Percentiles rank a stretch among this genome's conserved stretches.
phyloP scores from a whole-genome alignment of 2,888 invertebrate genomes.

The Drosophila emarginata region DNA sequence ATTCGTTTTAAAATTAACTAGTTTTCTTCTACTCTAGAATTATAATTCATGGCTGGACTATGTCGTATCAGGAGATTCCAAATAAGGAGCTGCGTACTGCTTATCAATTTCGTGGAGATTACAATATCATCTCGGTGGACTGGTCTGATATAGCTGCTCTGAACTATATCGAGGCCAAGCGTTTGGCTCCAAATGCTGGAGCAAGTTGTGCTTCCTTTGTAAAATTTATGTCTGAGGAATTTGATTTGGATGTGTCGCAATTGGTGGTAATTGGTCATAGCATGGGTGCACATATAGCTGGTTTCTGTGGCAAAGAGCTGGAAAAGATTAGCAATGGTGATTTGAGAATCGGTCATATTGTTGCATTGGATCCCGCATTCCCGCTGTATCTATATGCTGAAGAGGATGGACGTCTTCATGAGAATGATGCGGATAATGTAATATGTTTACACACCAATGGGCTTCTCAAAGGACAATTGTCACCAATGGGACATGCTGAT shows the following conservation, averaged over 20 bases:
- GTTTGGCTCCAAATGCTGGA: slow-evolving; percentile 63
- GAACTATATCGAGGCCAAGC: slow-evolving; percentile 84
- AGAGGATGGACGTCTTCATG: slow-evolving; percentile 42
- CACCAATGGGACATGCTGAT: slow-evolving; percentile 79
- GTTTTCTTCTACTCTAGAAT: slow-evolving; percentile 44
- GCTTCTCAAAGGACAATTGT: slow-evolving; percentile 54
- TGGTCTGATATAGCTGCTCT: slow-evolving; percentile 84
- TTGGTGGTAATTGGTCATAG: slow-evolving; percentile 84
- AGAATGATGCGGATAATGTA: slow-evolving; percentile 68
- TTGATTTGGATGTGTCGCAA: slow-evolving; percentile 83
- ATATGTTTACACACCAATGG: slow-evolving; percentile 71
- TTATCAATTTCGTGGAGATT: slow-evolving; percentile 83
- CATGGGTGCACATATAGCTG: slow-evolving; percentile 85
- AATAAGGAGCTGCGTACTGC: slow-evolving; percentile 75
- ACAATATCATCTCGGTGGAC: slow-evolving; percentile 85
- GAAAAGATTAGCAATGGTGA: slow-evolving; percentile 79
- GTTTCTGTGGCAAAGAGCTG: slow-evolving; percentile 84
- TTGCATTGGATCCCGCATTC: slow-evolving; percentile 80
- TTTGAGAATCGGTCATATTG: slow-evolving; percentile 83
- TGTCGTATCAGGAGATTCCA: slow-evolving; percentile 81
- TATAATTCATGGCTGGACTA: slow-evolving; percentile 84
- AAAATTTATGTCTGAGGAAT: slow-evolving; percentile 82
- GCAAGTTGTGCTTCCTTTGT: slow-evolving; percentile 55
- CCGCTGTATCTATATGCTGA: slow-evolving; percentile 54
- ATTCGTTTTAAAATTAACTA: background rate